Base-by-base conservation (phyloP, 30 jellyfish, hydroid and myxozoan species). In the Mastigias papua region DNA sequence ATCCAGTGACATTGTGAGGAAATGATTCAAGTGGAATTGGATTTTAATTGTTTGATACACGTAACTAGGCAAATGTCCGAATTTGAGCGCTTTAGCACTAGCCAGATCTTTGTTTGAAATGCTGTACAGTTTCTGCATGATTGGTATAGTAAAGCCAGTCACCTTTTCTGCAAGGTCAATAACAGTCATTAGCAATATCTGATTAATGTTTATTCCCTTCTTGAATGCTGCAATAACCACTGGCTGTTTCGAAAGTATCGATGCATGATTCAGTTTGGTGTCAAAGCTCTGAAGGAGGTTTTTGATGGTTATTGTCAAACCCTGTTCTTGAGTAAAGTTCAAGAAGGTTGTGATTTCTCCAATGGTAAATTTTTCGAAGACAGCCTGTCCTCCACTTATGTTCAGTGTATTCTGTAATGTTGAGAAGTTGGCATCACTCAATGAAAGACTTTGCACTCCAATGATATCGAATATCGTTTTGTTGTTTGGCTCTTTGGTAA, bases 1-100 rank as follows among this genome's bases (percentile, higher is more conserved):
- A 42, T 69, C 57, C 22, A 82, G 54, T 17, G 92, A 82, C 92
- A 82, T 46, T 21, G 77, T 68, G 26, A 66, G 51, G 65, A 35
- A 82, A 22, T 49, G 82, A 48, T 50, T 82, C 17, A 82, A 25
- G 16, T 42, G 63, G 2, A 74, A 13, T 8, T 26, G 35, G 20
- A 62, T 66, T 30, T 81, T 81, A 11, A 57, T 22, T 31, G 58
- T 48, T 25, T 69, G 78, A 21, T 82, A 66, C 23, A 70, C 83
- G 20, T 64, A 48, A 0, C 37, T 68, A 0, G 86, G 86, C 16
- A 83, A 29, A 1, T 1, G 29, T 13, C 80, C 74, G 33, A 83
- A 60, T 33, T 15, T 22, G 68, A 70, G 37, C 0, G 8, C 23
- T 73, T 83, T 71, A 2, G 92, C 80, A 22, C 20, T 46, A 10